phyloP scores from a whole-genome alignment of 1,140 invertebrate genomes.

The Drosophila ananassae region DNA sequence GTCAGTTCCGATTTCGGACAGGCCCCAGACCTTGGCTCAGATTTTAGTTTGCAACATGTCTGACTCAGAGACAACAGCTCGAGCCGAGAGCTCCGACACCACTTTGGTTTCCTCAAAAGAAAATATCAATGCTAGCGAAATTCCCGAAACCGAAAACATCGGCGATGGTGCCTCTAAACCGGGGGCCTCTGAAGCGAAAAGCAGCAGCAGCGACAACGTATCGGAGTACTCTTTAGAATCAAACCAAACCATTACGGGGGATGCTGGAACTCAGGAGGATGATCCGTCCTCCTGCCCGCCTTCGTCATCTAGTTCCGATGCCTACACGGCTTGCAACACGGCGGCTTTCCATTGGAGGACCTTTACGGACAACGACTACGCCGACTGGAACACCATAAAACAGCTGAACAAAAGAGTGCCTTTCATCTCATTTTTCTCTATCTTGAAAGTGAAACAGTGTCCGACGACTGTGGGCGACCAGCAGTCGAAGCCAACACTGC shows the following conservation, averaged over 20 bases:
- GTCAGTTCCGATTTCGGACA: neutral
- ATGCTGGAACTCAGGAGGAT: no score
- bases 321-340: neutral
- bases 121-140: no score
- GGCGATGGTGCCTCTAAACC: no score
- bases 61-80: neutral
- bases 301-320: neutral
- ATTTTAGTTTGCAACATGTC: neutral
- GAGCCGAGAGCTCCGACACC: neutral
- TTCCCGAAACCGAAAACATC: neutral
- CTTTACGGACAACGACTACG: constrained; percentile 7
- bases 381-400: neutral
- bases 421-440: neutral
- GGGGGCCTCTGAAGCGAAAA: no score
- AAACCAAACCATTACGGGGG: no score
- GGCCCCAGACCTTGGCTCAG: no score
- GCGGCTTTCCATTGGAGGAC: neutral
- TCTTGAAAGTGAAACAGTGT: neutral
- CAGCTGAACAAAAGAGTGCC: neutral
- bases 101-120: no score
- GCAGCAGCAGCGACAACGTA: no score
- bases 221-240: no score
- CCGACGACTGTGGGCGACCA: neutral
- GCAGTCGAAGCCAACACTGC: neutral
- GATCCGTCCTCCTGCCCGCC: no score